Base-by-base conservation (phyloP, 2,888 invertebrate genomes). In the Eristalis tenax region DNA sequence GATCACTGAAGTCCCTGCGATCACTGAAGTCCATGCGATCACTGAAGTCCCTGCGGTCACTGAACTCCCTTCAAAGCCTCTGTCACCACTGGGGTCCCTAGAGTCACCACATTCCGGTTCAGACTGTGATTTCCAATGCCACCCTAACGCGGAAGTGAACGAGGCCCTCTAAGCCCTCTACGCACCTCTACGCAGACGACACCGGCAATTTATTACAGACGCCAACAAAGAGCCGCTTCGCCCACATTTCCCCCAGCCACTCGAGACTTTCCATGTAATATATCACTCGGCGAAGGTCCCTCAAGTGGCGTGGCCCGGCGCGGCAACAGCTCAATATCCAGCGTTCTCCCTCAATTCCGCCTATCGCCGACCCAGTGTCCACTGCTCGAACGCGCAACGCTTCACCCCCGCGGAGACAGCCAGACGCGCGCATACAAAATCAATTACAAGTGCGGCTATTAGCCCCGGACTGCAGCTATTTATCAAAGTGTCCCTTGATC, bases 371-470 rank as follows among this genome's bases (percentile, higher is more conserved):
- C 66, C 61, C 66, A 68, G 40, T 73, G 77, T 70, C 74, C 66
- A 70, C 18, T 59, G 64, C 59, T 65, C 69, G 73, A 77, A 86
- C 70, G 69, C 66, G 74, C 65, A 83, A 66, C 56, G 75, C 66
- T 69, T 86, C 83, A 86, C 86, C 86, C 86, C 86, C 86, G 78
- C 77, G 66, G 70, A 75, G 86, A 83, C 82, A 86, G 38, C 69
- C 75, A 70, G 78, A 79, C 68, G 68, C 68, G 68, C 79, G 75
- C 78, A 87, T 78, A 83, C 82, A 87, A 87, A 87, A 87, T 87
- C 83, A 83, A 87, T 87, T 87, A 75, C 86, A 83, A 83, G 79
- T 87, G 83, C 83, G 43, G 83, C 83, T 87, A 83, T 87, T 87
- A 87, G 86, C 61, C 68, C 13, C 57, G 75, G 63, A 66, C 68